Evolutionary conservation across 53 echinoderm and acorn worm genomes (phyloP), one percentile per base, ranked within the genome.

Genomic region (Arbacia lixula): DNA sequence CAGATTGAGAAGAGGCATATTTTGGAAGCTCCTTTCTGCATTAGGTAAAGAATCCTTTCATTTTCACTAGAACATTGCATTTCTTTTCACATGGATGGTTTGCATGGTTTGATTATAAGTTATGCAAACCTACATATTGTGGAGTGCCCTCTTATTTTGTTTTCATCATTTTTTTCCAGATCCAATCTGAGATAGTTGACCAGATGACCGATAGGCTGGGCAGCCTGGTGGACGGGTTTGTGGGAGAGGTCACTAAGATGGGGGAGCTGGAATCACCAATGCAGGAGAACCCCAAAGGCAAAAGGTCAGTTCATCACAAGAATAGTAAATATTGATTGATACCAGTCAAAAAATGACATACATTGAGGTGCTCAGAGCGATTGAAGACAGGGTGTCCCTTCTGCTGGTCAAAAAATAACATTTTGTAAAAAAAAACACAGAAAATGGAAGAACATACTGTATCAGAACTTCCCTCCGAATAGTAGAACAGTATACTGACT

Each of bases 161-260:
- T 2, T 37, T 66, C 34, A 64, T 66, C 1, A 22, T 71, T 75
- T 53, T 72, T 11, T 12, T 72, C 12, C 17, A 78, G 79, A 78
- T 78, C 60, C 79, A 78, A 12, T 39, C 61, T 3, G 79, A 78
- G 9, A 60, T 78, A 60, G 79, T 78, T 12, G 79, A 78, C n/a
- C 79, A 78, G 79, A 78, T 78, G 79, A 34, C 35, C 12, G 79
- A 78, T 31, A 36, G 79, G 14, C 60, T 78, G 24, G 10, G 36
- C n/a, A 60, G 60, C 39, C 39, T 78, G 28, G 10, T 78, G 60
- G 60, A 78, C 60, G 79, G 79, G 12, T 78, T 78, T 78, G 79
- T 78, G 6, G 79, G 79, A 25, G 42, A 78, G 17, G 79, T 78
- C 3, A 78, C 79, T 3, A 78, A 16, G 40, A 78, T 78, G 60